Evolutionary conservation across 2,113 vertebrate genomes (phyloP), one percentile per base, ranked within the genome.

Genomic region (Poeciliopsis turrubarensis): DNA sequence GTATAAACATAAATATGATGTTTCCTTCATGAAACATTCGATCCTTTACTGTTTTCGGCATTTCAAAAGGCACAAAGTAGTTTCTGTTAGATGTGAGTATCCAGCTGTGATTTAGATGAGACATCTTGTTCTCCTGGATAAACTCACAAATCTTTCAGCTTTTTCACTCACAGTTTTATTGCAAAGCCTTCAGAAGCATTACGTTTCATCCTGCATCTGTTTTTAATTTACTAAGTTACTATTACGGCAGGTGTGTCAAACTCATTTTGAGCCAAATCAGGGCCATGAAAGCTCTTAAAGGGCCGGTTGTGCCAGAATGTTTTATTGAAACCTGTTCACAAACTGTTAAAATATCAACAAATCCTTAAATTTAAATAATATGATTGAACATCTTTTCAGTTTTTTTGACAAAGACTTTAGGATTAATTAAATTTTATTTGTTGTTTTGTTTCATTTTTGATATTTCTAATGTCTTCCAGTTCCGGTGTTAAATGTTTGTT

Each of bases 81-180:
- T 70, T 84, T 84, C 63, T 67, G 72, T 85, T 79, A 86, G 73
- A 64, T 31, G 39, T 70, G 75, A 68, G 51, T 79, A 65, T 51
- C 63, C 47, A 75, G 13, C 73, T 57, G 3, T 61, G 29, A 69
- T 78, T 22, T 37, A 32, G 51, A 65, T 61, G 69, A 75, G 73
- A 85, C 79, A 75, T 68, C 17, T 65, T 69, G 31, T 62, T 27
- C 74, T 69, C 61, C 31, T 54, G 65, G 74, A 86, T 70, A 75
- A 76, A 80, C 79, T 27, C 64, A 72, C 39, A 82, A 72, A 71
- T n/a, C 37, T 70, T 68, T 60, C 70, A 30, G 6, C 41, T 78
- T 79, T 69, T 70, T 72, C 63, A 72, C 44, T 47, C 17, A 31
- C 62, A 47, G 51, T 39, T 79, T 68, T 57, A 72, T 68, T 47